A percentile compares a stretch with the other conserved stretches of the same genome.
Conservation (phyloP, 35 echinoderm and acorn worm genomes). For the Strongylocentrotus purpuratus region DNA sequence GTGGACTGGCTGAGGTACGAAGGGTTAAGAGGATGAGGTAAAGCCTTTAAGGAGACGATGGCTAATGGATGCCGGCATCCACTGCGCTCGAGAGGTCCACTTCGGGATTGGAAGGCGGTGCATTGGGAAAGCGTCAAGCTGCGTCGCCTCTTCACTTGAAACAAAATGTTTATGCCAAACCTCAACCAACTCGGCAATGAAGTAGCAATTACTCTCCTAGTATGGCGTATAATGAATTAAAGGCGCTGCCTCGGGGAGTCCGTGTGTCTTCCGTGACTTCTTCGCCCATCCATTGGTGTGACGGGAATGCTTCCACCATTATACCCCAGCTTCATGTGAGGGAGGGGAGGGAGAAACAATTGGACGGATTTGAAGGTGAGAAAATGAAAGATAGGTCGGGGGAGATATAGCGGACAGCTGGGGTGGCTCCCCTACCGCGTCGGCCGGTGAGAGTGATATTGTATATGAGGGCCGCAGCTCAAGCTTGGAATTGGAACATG, state of each 20-base stretch:
- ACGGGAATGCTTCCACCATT: neutral
- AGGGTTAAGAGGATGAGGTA: neutral
- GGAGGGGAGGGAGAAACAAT: neutral
- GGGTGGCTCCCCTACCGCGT: neutral
- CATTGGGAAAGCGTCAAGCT: slow-evolving; percentile 23
- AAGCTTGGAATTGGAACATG: slow-evolving; percentile 41
- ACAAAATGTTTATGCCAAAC: slow-evolving; percentile 30
- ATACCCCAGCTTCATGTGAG: neutral
- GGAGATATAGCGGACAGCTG: neutral
- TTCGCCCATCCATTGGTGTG: neutral
- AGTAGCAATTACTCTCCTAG: slow-evolving; percentile 46
- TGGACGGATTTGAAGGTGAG: slow-evolving; percentile 39
- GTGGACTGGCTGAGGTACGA: neutral
- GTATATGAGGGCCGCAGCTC: slow-evolving; percentile 28
- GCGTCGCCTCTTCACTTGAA: slow-evolving; percentile 9
- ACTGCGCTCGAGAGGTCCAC: neutral
- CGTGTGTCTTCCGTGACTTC: neutral
- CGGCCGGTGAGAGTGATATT: slow-evolving; percentile 23
- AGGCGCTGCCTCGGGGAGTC: slow-evolving; percentile 6
- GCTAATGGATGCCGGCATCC: neutral
- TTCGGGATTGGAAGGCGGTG: slow-evolving; percentile 21
- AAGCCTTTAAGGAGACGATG: neutral
- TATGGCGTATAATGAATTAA: slow-evolving; percentile 29
- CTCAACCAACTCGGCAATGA: neutral
- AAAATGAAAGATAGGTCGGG: slow-evolving; percentile 33